Base-by-base conservation (phyloP, 2,888 invertebrate genomes). In the Actias luna region DNA sequence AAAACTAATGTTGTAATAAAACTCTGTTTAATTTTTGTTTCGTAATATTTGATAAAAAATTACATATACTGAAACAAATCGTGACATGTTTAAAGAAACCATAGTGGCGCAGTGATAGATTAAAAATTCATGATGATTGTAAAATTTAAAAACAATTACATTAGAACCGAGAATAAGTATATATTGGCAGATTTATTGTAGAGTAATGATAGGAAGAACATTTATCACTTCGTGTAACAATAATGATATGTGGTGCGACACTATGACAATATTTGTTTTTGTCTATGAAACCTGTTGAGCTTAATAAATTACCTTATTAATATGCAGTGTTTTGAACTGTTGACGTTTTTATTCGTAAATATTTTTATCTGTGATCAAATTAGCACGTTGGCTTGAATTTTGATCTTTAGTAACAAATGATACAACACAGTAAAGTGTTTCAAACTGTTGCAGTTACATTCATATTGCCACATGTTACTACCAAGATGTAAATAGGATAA, bases 321-420 rank as follows among this genome's bases (percentile, higher is more conserved):
- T 29, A 55, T 55, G 16, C 16, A 29, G 10, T 55, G 29, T 29
- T 29, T 55, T 55, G 46, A 59, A 59, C 22, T 35, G 39, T 55
- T 59, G 50, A 25, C 3, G 29, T 55, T 55, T 55, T 55, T 29
- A 29, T 55, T 29, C n/a, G 27, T 55, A 29, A 35, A 58, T 33
- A 36, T 61, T 29, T 50, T 55, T 18, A 31, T 58, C 31, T 42
- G 16, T 22, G 31, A 39, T 35, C 16, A 29, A 42, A 55, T 36
- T 22, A 36, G 4, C 29, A 29, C 18, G 16, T 55, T 55, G 8
- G n/a, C 55, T 29, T 55, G 5, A 29, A 55, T 55, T 10, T 55
- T 29, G 22, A 50, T 25, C 22, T 50, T 50, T 25, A 12, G 22
- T 10, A 14, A 39, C 36, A 22, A 18, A 18, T 42, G n/a, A 18